Base-by-base conservation (phyloP, 2,797 vertebrate species). In the Micromesistius poutassou region DNA sequence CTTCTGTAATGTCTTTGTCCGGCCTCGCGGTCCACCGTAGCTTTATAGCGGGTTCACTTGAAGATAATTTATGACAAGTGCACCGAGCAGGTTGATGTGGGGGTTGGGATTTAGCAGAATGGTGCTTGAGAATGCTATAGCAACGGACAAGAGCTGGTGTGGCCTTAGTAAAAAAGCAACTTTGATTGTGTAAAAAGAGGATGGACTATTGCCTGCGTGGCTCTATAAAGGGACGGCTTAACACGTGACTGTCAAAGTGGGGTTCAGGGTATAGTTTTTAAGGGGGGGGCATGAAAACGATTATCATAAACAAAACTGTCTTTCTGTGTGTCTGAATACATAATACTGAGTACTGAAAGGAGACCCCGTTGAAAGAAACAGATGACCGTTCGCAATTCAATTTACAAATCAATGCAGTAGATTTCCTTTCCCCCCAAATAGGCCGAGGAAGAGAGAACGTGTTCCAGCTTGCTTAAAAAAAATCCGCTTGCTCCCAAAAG, bases 61-160 rank as follows among this genome's bases (percentile, higher is more conserved):
- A 96, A 95, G 94, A 96, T 97, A 97, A 98, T 98, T 98, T 97
- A 98, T 97, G 96, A 97, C 95, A 96, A 97, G 96, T 96, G 96
- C 94, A 95, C 94, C 94, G 95, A 95, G 96, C 95, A 95, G 95
- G 88, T 91, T 89, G 78, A 78, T 88, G 91, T 93, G 92, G 92
- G 92, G 92, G 92, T 85, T 88, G 92, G 92, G 91, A 91, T 86
- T 89, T 79, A 83, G 86, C 85, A 91, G 89, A 92, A 91, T 91
- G 96, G 95, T 97, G 95, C 96, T 97, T 96, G 96, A 98, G 96
- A 97, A 97, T 96, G 95, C 97, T 98, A 97, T 98, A 98, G 97
- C 96, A 98, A 97, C 97, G 96, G 94, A 92, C 89, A 90, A 91
- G 91, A 91, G 90, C 83, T 85, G 89, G 89, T 90, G 91, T 90